Conservation (phyloP, 2,888 invertebrate species). For the Digitonthophagus gazella region DNA sequence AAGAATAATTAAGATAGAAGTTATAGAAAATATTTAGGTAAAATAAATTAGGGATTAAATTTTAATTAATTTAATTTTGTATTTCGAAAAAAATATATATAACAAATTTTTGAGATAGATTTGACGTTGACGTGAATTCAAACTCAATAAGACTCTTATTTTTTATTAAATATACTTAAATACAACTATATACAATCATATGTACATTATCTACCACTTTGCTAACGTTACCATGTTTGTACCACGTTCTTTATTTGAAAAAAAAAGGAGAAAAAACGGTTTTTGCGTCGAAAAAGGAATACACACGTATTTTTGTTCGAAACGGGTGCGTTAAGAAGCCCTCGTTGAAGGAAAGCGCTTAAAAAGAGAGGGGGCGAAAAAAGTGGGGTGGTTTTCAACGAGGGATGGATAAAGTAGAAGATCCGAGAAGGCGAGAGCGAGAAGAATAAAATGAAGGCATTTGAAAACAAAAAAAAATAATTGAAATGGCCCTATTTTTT, state of each 20-base stretch:
- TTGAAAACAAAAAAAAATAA: slow-evolving; percentile 8
- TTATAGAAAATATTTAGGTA: no score
- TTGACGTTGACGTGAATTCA: slow-evolving; percentile 16
- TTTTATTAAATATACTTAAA: slow-evolving; percentile 27
- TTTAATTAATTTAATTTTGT: no score
- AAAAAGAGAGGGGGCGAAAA: background rate
- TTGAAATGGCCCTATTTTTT: slow-evolving; percentile 35
- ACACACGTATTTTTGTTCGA: background rate
- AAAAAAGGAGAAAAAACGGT: slow-evolving; percentile 1
- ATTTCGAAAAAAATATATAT: no score
- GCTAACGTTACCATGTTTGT: slow-evolving; percentile 25
- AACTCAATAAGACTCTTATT: slow-evolving; percentile 20
- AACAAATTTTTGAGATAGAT: background rate
- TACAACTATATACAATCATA: slow-evolving; percentile 25
- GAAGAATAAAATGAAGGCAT: slow-evolving; percentile 1
- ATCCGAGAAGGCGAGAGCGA: no score
- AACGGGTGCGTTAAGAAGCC: background rate
- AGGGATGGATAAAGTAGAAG: background rate
- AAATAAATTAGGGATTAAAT: no score
- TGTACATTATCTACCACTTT: slow-evolving; percentile 23
- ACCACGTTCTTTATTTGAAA: slow-evolving; percentile 20
- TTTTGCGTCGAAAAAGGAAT: background rate
- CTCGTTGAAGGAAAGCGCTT: background rate
- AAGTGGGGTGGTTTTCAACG: background rate
- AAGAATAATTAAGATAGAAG: no score